phyloP scores from a whole-genome alignment of 2,888 invertebrate genomes.

The Sinopyrophorus schimmeli region DNA sequence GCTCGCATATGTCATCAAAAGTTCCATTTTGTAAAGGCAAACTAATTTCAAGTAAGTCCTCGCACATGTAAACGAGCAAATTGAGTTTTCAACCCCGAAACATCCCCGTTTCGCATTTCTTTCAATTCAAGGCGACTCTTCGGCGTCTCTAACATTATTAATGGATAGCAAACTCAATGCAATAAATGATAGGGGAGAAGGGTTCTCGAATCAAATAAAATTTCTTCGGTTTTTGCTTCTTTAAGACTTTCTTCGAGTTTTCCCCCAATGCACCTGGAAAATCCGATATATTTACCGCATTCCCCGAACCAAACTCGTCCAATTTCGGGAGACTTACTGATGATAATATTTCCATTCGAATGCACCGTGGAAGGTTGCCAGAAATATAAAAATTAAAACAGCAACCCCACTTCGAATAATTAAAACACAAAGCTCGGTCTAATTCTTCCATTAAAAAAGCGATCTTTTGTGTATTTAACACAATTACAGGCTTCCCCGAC shows the following conservation, averaged over 20 bases:
- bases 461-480: slow-evolving; percentile 4
- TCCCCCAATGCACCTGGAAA: slow-evolving; percentile 24
- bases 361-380: slow-evolving; percentile 30
- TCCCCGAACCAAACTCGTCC: slow-evolving; percentile 23
- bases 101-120: slow-evolving; percentile 5
- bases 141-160: too few relatives aligned
- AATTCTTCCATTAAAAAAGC: too few relatives aligned
- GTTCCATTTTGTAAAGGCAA: slow-evolving; percentile 12
- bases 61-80: too few relatives aligned
- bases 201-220: too few relatives aligned
- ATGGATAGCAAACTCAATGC: too few relatives aligned
- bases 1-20: slow-evolving; percentile 20
- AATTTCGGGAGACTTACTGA: slow-evolving; percentile 25
- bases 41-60: too few relatives aligned
- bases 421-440: too few relatives aligned
- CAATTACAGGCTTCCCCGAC: slow-evolving; percentile 1
- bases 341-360: slow-evolving; percentile 23
- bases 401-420: too few relatives aligned
- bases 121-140: slow-evolving; percentile 13
- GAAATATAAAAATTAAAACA: slow-evolving; percentile 5
- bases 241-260: slow-evolving; percentile 37
- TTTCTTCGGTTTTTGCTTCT: too few relatives aligned
- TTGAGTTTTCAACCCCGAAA: too few relatives aligned
- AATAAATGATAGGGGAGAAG: too few relatives aligned
- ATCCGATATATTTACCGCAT: slow-evolving; percentile 30